Evolutionary conservation across 2,888 invertebrate species (phyloP).

Genomic region (Drosophila parthenogenetica): DNA sequence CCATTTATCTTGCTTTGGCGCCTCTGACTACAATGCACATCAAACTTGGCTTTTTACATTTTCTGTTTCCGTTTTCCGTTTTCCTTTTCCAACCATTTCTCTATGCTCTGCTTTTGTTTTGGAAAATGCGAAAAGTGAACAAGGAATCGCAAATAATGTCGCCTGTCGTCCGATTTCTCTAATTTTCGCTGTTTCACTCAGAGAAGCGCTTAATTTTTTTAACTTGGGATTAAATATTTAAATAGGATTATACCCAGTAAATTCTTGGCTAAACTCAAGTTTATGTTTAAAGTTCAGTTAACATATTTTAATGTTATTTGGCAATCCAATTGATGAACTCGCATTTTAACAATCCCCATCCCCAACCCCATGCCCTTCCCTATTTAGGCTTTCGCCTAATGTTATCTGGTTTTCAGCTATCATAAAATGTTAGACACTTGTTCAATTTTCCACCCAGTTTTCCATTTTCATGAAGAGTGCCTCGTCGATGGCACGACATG

Average conservation of each 20-base stretch:
- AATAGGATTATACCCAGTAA: slow-evolving; percentile 14
- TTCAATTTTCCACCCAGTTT: slow-evolving; percentile 4
- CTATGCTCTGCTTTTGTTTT: slow-evolving; percentile 20
- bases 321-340: slow-evolving; percentile 12
- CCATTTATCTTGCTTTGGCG: slow-evolving; percentile 78
- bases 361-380: background rate
- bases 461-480: slow-evolving; percentile 7
- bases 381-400: slow-evolving; percentile 10
- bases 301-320: background rate
- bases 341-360: background rate
- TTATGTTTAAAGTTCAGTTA: background rate
- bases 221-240: slow-evolving; percentile 31
- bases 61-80: slow-evolving; percentile 8
- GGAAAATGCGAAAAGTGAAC: slow-evolving; percentile 47
- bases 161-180: slow-evolving; percentile 20
- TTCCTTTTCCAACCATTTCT: slow-evolving; percentile 18
- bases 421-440: slow-evolving; percentile 35
- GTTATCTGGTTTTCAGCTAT: slow-evolving; percentile 17
- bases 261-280: background rate
- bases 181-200: background rate
- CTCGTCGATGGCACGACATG: slow-evolving; percentile 22
- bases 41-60: slow-evolving; percentile 35
- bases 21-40: slow-evolving; percentile 63
- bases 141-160: slow-evolving; percentile 40
- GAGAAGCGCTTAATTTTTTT: slow-evolving; percentile 41